phyloP scores from a whole-genome alignment of 2,797 vertebrate genomes.

The Neoniphon sammara region DNA sequence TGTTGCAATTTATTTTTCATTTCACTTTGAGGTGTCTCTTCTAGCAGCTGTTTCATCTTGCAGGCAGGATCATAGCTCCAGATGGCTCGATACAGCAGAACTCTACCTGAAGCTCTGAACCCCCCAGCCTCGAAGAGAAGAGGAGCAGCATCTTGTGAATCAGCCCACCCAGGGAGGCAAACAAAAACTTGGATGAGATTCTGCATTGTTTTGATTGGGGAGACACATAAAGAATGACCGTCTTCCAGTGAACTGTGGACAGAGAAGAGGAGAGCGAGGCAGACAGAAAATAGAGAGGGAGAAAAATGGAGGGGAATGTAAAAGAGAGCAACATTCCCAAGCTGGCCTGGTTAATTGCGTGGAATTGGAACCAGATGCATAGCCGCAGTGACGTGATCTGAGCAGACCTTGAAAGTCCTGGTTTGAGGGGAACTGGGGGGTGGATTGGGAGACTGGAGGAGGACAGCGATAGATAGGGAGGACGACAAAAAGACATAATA shows the following conservation, averaged over 20 bases:
- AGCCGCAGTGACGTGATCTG: conserved; percentile 81
- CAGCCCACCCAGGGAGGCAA: conserved; percentile 59
- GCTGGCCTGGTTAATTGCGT: conserved; percentile 81
- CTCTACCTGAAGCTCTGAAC: conserved; percentile 26
- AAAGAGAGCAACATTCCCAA: conserved; percentile 79
- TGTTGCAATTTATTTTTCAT: conserved; percentile 36
- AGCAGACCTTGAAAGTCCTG: conserved; percentile 81
- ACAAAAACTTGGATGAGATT: conserved; percentile 38
- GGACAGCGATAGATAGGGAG: conserved; percentile 55
- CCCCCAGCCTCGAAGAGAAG: conserved; percentile 13
- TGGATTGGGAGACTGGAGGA: conserved; percentile 53
- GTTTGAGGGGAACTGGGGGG: conserved; percentile 70
- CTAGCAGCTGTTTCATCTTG: conserved; percentile 48
- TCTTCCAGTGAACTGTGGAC: conserved; percentile 37
- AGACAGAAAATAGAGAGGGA: conserved; percentile 40
- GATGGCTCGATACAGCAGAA: not conserved
- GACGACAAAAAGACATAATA: conserved; percentile 67
- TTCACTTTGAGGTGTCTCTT: conserved; percentile 40
- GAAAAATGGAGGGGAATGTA: conserved; percentile 66
- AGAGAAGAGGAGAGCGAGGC: conserved; percentile 31
- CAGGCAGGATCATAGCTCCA: not conserved
- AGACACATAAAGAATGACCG: conserved; percentile 59
- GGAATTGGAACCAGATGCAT: conserved; percentile 85
- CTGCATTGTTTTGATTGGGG: conserved; percentile 59
- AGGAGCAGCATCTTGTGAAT: conserved; percentile 24